Evolutionary conservation across 2,797 vertebrate genomes (phyloP).

Genomic region (Hephaestus fuliginosus): DNA sequence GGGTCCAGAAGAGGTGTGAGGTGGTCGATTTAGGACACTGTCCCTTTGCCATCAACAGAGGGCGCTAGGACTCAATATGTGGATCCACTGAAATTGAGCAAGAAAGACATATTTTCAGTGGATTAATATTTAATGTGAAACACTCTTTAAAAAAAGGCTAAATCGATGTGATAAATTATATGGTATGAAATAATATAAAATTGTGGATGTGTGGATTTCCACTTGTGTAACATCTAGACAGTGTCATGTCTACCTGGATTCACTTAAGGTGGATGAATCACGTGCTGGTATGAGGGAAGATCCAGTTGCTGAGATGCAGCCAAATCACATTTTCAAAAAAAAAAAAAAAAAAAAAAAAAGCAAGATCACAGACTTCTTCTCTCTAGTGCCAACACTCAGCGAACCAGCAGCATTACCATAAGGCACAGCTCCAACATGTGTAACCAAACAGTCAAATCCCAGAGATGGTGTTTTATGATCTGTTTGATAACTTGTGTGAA

Average conservation of each 20-base stretch:
- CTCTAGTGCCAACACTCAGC: constrained; percentile 40
- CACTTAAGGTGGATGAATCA: constrained; percentile 13
- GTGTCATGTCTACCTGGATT: constrained; percentile 10
- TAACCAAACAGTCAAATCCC: constrained; percentile 76
- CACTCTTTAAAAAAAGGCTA: constrained; percentile 13
- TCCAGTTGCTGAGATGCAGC: constrained; percentile 26
- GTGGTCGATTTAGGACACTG: constrained; percentile 20
- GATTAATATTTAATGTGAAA: constrained; percentile 56
- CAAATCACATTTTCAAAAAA: constrained; percentile 33
- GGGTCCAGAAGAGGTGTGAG: constrained; percentile 6
- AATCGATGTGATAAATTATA: constrained; percentile 34
- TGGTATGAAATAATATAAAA: background rate
- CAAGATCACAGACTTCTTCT: constrained; percentile 48
- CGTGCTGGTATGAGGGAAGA: constrained; percentile 10
- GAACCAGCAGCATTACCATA: constrained; percentile 57
- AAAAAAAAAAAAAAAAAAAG: constrained; percentile 39
- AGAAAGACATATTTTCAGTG: constrained; percentile 27
- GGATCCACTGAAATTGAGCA: constrained; percentile 25
- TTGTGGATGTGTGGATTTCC: background rate
- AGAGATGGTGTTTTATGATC: constrained; percentile 76
- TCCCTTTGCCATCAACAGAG: constrained; percentile 78
- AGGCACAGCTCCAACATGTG: constrained; percentile 61
- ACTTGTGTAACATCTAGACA: background rate
- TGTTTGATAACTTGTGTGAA: constrained; percentile 80
- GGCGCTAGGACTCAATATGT: constrained; percentile 84